These are phyloP conservation scores for Hystrix cristata DNA, from an alignment of 2,113 vertebrate species.

Conservation along the genomic window DNA sequence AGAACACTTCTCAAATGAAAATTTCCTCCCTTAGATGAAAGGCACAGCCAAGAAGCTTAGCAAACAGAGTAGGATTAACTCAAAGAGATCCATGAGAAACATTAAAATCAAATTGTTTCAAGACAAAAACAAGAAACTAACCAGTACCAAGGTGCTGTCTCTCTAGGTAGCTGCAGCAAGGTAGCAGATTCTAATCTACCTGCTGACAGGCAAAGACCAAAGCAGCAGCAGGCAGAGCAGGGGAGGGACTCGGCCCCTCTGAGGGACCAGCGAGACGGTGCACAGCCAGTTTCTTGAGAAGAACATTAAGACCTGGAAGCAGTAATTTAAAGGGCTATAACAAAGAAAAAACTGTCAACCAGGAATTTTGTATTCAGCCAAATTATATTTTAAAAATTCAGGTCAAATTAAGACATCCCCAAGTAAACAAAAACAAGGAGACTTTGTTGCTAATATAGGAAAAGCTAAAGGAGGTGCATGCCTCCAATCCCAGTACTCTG, in stretches of 20 bases:
- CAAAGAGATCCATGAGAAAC: not conserved
- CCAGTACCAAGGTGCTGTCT: not conserved
- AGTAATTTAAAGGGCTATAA: not conserved
- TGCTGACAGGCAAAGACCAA: not conserved
- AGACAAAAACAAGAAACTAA: not conserved
- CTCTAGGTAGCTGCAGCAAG: not conserved
- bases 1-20: not conserved
- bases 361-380: not conserved
- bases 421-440: not conserved
- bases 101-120: not conserved
- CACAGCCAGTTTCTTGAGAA: not conserved
- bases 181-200: not conserved
- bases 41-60: not conserved
- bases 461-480: not conserved
- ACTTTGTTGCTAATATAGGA: not conserved
- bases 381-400: not conserved
- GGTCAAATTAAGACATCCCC: not conserved
- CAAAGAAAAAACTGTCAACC: not conserved
- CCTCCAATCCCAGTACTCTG: not conserved
- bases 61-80: not conserved
- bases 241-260: no score
- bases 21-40: not conserved
- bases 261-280: accelerated
- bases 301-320: not conserved
- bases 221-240: not conserved